Conservation (phyloP, 1,140 invertebrate genomes). For the Plutomurus gul region DNA sequence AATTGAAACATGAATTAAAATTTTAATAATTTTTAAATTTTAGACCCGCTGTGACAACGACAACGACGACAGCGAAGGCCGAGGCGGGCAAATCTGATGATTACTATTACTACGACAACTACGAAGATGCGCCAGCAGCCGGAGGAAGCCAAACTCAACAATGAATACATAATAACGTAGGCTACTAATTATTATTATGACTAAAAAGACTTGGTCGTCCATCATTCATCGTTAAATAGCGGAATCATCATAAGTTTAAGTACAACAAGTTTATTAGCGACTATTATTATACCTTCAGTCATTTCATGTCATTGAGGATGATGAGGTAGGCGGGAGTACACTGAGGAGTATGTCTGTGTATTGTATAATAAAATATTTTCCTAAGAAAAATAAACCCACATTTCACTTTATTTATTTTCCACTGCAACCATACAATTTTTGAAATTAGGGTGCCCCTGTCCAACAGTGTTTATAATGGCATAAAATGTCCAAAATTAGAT, state of each 20-base stretch:
- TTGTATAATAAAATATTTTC: background rate
- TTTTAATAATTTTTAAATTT: background rate
- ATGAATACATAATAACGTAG: background rate
- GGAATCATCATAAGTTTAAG: too few relatives aligned
- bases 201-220: slow-evolving; percentile 7
- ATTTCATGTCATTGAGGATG: background rate
- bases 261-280: background rate
- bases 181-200: background rate
- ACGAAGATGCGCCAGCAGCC: slow-evolving; percentile 42
- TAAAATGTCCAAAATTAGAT: too few relatives aligned
- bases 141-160: slow-evolving; percentile 11
- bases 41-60: slow-evolving; percentile 27
- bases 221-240: background rate
- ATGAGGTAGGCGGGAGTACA: background rate
- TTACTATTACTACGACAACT: slow-evolving; percentile 50
- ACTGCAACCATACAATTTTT: too few relatives aligned
- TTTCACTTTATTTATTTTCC: too few relatives aligned
- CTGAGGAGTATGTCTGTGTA: background rate
- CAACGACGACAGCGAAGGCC: slow-evolving; percentile 27
- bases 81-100: slow-evolving; percentile 32
- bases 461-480: too few relatives aligned
- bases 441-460: too few relatives aligned
- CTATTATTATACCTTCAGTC: background rate
- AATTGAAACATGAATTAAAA: too few relatives aligned
- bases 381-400: background rate